Percentiles rank a stretch among this genome's conserved stretches.
Conservation (phyloP, 2,113 vertebrate genomes). For the Calypte anna region DNA sequence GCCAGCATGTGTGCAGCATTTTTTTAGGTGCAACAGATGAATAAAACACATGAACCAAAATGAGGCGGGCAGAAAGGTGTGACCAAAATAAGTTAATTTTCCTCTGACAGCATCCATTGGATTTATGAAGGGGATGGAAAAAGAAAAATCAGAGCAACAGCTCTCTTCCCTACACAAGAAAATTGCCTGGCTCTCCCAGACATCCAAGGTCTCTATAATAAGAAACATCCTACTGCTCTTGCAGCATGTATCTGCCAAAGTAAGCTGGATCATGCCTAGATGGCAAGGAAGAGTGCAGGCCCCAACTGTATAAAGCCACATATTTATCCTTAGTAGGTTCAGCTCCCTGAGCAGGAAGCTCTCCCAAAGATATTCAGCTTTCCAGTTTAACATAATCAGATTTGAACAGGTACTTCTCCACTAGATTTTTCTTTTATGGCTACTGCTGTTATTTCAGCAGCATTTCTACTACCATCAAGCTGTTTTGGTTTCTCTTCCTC, state of each 20-base stretch:
- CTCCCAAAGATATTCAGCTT: neutral
- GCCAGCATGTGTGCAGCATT: neutral
- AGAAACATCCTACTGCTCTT: neutral
- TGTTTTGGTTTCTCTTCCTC: neutral
- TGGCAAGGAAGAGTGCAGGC: rapidly evolving
- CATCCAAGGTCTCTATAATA: rapidly evolving
- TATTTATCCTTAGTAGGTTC: too few species aligned
- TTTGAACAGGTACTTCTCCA: neutral
- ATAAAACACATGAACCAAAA: neutral
- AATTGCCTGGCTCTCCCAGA: neutral
- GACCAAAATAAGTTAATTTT: neutral
- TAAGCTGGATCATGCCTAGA: too few species aligned
- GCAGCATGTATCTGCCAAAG: neutral
- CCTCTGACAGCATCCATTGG: neutral
- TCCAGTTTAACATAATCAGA: neutral
- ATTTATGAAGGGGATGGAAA: neutral
- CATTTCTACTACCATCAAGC: neutral
- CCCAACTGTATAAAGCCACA: neutral
- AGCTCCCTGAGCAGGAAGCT: neutral
- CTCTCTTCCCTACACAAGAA: neutral
- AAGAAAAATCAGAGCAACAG: neutral
- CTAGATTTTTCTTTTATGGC: neutral
- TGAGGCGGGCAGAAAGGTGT: neutral
- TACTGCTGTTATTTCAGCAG: neutral
- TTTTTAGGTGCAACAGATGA: neutral